Evolutionary conservation across 2,113 vertebrate genomes (phyloP).

Genomic region (Furnarius figulus): DNA sequence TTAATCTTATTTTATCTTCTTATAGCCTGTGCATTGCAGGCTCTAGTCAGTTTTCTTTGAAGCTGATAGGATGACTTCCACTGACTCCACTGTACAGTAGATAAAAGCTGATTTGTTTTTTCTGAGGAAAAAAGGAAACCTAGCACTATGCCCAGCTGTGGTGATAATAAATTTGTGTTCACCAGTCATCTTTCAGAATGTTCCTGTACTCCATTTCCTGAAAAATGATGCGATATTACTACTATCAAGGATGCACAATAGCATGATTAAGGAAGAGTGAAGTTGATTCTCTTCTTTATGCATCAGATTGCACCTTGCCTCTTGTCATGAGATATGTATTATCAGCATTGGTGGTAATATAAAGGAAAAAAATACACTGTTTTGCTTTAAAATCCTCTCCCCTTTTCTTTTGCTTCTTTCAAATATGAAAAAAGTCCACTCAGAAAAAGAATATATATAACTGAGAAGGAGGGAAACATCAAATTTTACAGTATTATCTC

Average conservation of each 20-base stretch:
- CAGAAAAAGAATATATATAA: background rate
- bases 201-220: background rate
- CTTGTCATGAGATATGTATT: background rate
- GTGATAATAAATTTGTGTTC: background rate
- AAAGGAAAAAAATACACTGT: background rate
- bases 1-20: constrained; percentile 2
- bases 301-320: background rate
- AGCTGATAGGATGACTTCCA: background rate
- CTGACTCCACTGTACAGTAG: background rate
- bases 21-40: background rate
- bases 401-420: background rate
- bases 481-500: background rate
- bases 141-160: background rate
- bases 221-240: background rate
- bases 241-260: background rate
- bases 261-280: background rate
- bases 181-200: background rate
- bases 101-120: background rate
- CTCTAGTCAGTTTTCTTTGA: background rate
- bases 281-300: background rate
- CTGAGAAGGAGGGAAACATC: background rate
- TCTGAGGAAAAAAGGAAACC: background rate
- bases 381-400: background rate
- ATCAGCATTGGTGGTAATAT: background rate
- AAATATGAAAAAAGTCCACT: background rate